phyloP scores from a whole-genome alignment of 2,797 vertebrate genomes.

The Leptodactylus fallax region DNA sequence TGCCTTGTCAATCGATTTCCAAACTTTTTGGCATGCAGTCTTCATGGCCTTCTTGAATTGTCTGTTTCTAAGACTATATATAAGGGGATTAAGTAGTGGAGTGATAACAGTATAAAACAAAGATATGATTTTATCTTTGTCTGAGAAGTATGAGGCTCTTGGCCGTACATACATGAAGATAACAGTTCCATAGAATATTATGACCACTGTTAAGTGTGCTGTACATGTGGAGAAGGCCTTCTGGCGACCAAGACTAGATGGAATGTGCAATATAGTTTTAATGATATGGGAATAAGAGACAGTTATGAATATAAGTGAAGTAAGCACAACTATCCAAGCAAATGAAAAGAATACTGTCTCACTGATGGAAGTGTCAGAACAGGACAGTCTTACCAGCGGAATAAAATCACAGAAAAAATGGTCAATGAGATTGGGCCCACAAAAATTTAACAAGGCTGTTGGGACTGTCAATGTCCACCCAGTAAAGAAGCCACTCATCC shows the following conservation, averaged over 20 bases:
- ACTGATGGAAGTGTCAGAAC: slow-evolving; percentile 63
- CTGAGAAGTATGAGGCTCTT: slow-evolving; percentile 63
- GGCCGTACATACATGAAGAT: slow-evolving; percentile 68
- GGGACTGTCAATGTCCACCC: slow-evolving; percentile 57
- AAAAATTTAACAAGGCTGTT: slow-evolving; percentile 63
- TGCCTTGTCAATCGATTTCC: not conserved
- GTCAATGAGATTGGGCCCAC: slow-evolving; percentile 62
- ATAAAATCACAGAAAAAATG: slow-evolving; percentile 68
- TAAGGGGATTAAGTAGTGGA: slow-evolving; percentile 67
- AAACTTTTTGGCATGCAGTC: slow-evolving; percentile 40
- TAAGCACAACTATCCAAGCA: slow-evolving; percentile 64
- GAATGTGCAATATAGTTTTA: slow-evolving; percentile 63
- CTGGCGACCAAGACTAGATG: slow-evolving; percentile 60
- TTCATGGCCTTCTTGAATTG: slow-evolving; percentile 64
- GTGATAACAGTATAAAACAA: slow-evolving; percentile 65
- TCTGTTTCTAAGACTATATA: slow-evolving; percentile 66
- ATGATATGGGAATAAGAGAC: slow-evolving; percentile 63
- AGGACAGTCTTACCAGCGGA: slow-evolving; percentile 66
- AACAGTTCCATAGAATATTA: slow-evolving; percentile 64
- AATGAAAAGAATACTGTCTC: slow-evolving; percentile 60
- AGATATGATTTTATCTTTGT: slow-evolving; percentile 66
- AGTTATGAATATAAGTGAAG: slow-evolving; percentile 59
- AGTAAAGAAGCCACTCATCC: slow-evolving; percentile 52
- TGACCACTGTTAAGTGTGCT: slow-evolving; percentile 64
- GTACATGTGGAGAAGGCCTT: slow-evolving; percentile 67